Evolutionary conservation across 2,113 vertebrate species (phyloP), one percentile per base, ranked within the genome.

Genomic region (Mesitornis unicolor): DNA sequence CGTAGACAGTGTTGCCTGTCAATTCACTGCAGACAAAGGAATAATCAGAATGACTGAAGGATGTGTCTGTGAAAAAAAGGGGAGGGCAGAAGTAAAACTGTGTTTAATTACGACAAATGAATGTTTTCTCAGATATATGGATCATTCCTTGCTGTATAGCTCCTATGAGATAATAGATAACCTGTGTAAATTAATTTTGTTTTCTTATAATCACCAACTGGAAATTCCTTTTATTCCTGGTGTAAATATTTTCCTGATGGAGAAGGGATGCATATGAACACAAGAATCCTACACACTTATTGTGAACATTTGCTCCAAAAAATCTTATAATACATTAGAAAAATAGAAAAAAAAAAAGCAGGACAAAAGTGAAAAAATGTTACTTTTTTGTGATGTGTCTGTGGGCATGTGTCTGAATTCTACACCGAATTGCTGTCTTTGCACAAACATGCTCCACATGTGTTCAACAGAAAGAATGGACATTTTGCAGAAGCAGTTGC

Each of bases 401-500:
- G 20, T 54, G 28, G 42, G 1, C 8, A 16, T 33, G 6, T 22
- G 14, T n/a, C 33, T 63, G 24, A 53, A 84, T 25, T 43, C 9
- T 43, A 45, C 33, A 57, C 7, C 5, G 35, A 12, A 68, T 12
- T 64, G 7, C 36, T 60, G 8, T 18, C 45, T 56, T 17, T 67
- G 57, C 50, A 18, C 29, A 59, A 65, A 45, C 8, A 40, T 53
- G 13, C 4, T 94, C 21, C 31, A 26, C 4, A 16, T 19, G 13
- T 43, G 6, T 47, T 92, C 89, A 61, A 67, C 18, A 89, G 56
- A 81, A 94, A 59, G 53, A 95, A 92, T 33, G n/a, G 79, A 20
- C 40, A 77, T 68, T 97, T 94, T 86, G 13, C 53, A 87, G 40
- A 10, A 68, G 9, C 6, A 36, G 68, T 22, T 16, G 35, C 42